Conservation (phyloP, 2,113 vertebrate genomes). For the Megaceryle torquata region DNA sequence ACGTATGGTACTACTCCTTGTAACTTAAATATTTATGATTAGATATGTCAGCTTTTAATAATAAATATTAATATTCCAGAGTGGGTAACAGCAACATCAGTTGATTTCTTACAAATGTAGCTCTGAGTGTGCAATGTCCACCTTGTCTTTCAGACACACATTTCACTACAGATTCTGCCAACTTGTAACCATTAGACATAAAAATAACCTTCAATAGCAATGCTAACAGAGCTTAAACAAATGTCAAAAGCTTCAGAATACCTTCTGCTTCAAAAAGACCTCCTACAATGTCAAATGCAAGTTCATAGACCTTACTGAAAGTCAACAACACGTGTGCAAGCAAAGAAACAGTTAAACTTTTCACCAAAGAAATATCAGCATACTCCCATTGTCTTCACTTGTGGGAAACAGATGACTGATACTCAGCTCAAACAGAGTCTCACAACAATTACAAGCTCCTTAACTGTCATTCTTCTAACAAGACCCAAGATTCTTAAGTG, state of each 20-base stretch:
- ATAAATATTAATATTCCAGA: background rate
- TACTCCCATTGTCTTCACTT: background rate
- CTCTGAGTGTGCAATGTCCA: background rate
- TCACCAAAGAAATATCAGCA: background rate
- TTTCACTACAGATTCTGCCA: background rate
- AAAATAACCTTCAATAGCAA: background rate
- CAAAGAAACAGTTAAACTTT: background rate
- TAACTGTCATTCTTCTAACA: background rate
- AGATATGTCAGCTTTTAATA: too few relatives aligned
- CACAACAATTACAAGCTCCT: background rate
- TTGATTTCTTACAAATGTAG: background rate
- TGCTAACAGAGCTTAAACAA: background rate
- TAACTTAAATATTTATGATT: background rate
- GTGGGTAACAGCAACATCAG: background rate
- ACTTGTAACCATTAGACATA: background rate
- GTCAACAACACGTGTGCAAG: background rate
- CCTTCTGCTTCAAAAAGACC: background rate
- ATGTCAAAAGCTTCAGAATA: background rate
- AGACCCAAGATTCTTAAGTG: background rate
- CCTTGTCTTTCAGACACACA: background rate
- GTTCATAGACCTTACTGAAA: rapidly evolving
- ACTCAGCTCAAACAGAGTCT: background rate
- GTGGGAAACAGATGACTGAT: background rate
- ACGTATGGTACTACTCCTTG: background rate
- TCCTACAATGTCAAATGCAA: background rate